Evolutionary conservation across 2,888 invertebrate species (phyloP), one percentile per base, ranked within the genome.

Genomic region (Cheilosia impressa): DNA sequence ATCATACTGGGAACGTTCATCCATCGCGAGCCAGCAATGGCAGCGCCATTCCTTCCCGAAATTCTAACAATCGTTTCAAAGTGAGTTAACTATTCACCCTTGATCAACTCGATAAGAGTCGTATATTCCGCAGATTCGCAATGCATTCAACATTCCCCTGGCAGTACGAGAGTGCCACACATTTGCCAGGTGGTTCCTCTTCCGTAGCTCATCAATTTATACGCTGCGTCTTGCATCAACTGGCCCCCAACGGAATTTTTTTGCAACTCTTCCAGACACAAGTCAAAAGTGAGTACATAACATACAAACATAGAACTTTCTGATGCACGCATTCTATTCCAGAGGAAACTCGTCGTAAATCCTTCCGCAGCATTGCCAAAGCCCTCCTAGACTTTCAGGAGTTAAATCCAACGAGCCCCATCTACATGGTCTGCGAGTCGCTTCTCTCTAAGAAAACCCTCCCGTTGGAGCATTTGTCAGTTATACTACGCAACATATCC

Each of bases 201-300:
- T 98, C 98, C 90, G 98, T 99, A 34, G 99, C 99, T 24, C 96
- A 98, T 91, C 99, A 99, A 93, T 98, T 99, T 93, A 93, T 99
- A 81, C 95, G 99, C 88, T 99, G 99, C 91, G 97, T 98, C 83
- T 94, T 99, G 71, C 99, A 99, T 91, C 98, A 99, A 93, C 93
- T 99, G 71, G 98, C 99, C 0, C 98, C 98, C 0, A 98, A 99
- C 92, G 98, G 98, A 87, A 97, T 99, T 83, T 99, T 99, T 92
- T 94, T 97, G 87, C 99, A 99, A 93, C 95, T 99, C 91, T 98
- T 99, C 92, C 96, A 98, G 92, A 97, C 97, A 15, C 95, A 96
- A 90, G 95, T 97, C 80, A 96, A 96, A 88, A 96, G 97, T 97
- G 92, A 89, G 89, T 27, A 19, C 0, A 3, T 0, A 50, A 27